Base-by-base conservation (phyloP, 2,113 vertebrate species). In the Acanthochromis polyacanthus region DNA sequence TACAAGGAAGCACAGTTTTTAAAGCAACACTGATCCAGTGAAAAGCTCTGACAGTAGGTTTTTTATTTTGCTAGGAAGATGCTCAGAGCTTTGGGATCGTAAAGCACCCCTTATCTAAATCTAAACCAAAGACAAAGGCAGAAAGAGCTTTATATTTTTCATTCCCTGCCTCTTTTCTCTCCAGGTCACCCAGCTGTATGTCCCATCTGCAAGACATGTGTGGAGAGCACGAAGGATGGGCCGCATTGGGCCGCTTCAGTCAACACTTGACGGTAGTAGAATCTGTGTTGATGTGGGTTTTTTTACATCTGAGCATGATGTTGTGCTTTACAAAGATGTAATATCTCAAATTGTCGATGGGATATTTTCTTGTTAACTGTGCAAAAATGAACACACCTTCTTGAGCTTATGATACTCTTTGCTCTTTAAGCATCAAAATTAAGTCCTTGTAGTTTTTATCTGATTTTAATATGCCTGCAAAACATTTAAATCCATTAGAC, bases 171-270 rank as follows among this genome's bases (percentile, higher is more conserved):
- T 75, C 23, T 79, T 76, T 36, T 51, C 59, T 67, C 4, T 78
- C 10, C 68, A 99, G 98, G 98, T 99, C 85, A 99, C 98, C 0
- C 98, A 99, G 87, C 94, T 99, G 50, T 99, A 99, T 2, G 97
- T 99, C 45, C 98, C 98, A 0, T 98, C 97, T 0, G 97, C 98
- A 19, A 96, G 98, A 78, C 95, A 97, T 0, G 95, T 96, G 17
- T 99, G 98, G 98, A 93, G 98, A 77, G 96, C 96, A 62, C 94
- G 97, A 56, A 94, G 98, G 79, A 99, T 99, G 97, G 97, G 98
- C 7, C 96, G 97, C 66, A 99, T 99, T 14, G 98, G 98, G 57
- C 98, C 98, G 0, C 92, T 99, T 63, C 98, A 98, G 12, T 99
- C 98, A 23, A 98, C 96, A 6, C 92, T 99, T 67, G 97, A 99